A percentile compares a stretch with the other conserved stretches of the same genome.
phyloP scores from a whole-genome alignment of 2,888 invertebrate genomes.

The Argyresthia goedartella region DNA sequence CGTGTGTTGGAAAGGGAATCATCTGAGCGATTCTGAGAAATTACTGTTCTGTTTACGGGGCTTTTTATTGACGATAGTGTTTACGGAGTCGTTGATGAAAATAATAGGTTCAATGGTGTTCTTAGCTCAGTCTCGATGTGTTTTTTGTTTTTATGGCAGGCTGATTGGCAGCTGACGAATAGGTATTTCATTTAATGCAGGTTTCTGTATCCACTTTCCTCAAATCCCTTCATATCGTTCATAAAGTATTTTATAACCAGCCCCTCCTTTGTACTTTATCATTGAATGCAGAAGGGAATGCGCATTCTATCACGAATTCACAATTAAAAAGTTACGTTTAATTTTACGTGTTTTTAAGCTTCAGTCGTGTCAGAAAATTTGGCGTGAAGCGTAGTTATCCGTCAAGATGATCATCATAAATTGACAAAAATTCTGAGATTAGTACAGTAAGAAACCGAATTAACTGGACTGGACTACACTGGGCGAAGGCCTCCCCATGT shows the following conservation, averaged over 20 bases:
- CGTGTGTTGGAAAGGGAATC: constrained; percentile 27
- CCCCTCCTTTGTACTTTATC: too few relatives aligned
- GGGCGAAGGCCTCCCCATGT: too few relatives aligned
- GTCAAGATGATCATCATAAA: too few relatives aligned
- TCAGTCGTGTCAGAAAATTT: not conserved
- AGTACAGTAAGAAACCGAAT: too few relatives aligned
- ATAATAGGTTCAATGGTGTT: constrained; percentile 15
- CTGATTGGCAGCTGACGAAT: not conserved
- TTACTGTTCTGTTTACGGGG: constrained; percentile 33
- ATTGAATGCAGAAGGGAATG: not conserved
- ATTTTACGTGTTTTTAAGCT: not conserved
- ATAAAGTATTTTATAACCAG: too few relatives aligned
- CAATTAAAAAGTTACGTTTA: not conserved
- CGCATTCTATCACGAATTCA: not conserved
- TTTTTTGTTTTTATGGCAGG: not conserved
- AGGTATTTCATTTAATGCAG: not conserved
- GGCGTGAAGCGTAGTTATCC: not conserved
- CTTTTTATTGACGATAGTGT: constrained; percentile 39
- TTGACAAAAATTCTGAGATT: not conserved
- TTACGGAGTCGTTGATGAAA: constrained; percentile 18
- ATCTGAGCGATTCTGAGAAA: constrained; percentile 46
- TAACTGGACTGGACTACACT: too few relatives aligned
- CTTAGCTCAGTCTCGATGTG: not conserved
- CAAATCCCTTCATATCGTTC: too few relatives aligned
- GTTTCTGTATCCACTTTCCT: too few relatives aligned